Base-by-base conservation (phyloP, 2,888 invertebrate species). In the Apodemia mormo region DNA sequence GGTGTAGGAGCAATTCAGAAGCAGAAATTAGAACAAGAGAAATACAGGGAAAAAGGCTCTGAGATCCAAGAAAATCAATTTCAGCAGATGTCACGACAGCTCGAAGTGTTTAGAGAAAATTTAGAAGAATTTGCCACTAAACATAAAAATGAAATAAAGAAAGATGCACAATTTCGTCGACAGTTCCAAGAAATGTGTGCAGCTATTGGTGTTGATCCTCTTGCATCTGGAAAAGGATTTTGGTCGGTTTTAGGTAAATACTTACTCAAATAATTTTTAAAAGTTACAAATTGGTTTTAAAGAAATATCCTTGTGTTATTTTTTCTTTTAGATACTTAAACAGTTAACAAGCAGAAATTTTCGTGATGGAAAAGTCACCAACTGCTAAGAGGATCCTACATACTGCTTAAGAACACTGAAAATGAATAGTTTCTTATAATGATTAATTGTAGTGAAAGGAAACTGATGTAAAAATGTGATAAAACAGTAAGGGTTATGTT, bases 101-200 rank as follows among this genome's bases (percentile, higher is more conserved):
- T 99, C 89, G 98, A 98, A 73, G 96, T 97, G 2, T 99, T 99
- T 84, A 95, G 97, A 73, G 95, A 95, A 45, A 98, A 99, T 84
- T 90, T 99, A 56, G 99, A 99, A 87, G 98, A 98, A 78, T 99
- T 99, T 85, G 99, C 99, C 0, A 94, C 96, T 4, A 98, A 99
- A 78, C 99, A 99, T 85, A 98, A 98, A 82, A 97, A 94, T 77
- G 99, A 99, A 83, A 99, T 99, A 65, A 96, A 96, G 76, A 98
- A 98, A 85, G 98, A 99, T 85, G 95, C 99, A 0, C 96, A 97
- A 79, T 99, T 99, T 83, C 95, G 99, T 52, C 94, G 97, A 69
- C 99, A 99, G 87, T 99, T 99, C 85, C 99, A 99, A 81, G 98
- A 99, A 88, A 99, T 99, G 99, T 99, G 99, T 89, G 98, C 99